These are phyloP conservation scores for Orchestes rusci DNA, from an alignment of 2,888 invertebrate genomes.

Conservation along the genomic window DNA sequence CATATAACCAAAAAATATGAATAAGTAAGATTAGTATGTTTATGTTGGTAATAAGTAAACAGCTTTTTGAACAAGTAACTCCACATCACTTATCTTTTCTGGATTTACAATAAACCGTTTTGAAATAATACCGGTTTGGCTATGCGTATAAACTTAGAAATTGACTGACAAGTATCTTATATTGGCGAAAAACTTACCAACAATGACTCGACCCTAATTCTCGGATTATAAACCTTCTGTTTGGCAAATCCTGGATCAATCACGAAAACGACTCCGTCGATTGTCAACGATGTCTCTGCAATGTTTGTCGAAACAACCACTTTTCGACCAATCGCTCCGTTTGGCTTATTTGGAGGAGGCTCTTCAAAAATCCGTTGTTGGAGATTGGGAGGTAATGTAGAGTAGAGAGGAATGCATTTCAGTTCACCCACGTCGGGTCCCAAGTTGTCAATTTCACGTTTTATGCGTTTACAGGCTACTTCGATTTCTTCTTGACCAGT, in stretches of 20 bases:
- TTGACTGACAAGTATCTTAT: too few species aligned
- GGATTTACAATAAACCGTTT: too few species aligned
- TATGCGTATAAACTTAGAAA: too few species aligned
- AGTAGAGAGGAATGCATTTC: conserved; percentile 97
- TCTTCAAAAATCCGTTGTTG: conserved; percentile 97
- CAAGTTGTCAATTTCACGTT: conserved; percentile 90
- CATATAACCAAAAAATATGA: too few species aligned
- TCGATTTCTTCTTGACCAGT: conserved; percentile 89
- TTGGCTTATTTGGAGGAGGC: conserved; percentile 81
- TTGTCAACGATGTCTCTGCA: conserved; percentile 97
- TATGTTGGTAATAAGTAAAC: too few species aligned
- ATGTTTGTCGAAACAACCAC: conserved; percentile 99
- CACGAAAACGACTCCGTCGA: conserved; percentile 98
- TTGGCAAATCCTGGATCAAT: conserved; percentile 99
- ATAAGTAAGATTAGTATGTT: too few species aligned
- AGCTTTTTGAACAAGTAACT: too few species aligned
- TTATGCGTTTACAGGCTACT: conserved; percentile 96
- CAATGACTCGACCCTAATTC: conserved; percentile 87
- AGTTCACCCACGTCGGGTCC: conserved; percentile 96
- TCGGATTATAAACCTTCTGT: conserved; percentile 77
- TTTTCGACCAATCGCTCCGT: conserved; percentile 66
- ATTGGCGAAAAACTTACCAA: too few species aligned
- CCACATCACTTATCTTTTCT: too few species aligned
- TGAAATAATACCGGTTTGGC: too few species aligned
- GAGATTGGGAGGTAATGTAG: conserved; percentile 93